Evolutionary conservation across 2,888 invertebrate genomes (phyloP).

Genomic region (Pseudococcus viburni): DNA sequence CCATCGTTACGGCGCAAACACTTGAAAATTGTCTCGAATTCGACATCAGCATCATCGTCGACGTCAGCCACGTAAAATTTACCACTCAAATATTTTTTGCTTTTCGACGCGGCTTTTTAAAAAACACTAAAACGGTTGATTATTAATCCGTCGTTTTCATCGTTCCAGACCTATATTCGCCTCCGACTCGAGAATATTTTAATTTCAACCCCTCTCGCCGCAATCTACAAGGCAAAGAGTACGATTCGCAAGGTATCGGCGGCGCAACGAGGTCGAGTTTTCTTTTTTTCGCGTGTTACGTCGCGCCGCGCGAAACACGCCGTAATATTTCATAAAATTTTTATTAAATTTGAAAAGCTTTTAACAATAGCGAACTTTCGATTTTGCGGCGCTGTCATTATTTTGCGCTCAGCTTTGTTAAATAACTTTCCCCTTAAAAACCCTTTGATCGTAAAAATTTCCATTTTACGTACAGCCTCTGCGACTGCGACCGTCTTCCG

Average conservation of each 20-base stretch:
- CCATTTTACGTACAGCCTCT: slow-evolving; percentile 29
- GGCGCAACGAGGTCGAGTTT: background rate
- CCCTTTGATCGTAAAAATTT: slow-evolving; percentile 55
- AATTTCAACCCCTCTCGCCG: background rate
- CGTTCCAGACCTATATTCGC: slow-evolving; percentile 27
- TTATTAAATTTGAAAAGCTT: slow-evolving; percentile 65
- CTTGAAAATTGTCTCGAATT: slow-evolving; percentile 1
- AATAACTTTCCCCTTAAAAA: slow-evolving; percentile 60
- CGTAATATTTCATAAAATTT: slow-evolving; percentile 61
- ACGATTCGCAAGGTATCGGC: background rate
- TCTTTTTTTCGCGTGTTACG: background rate
- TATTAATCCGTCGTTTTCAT: slow-evolving; percentile 46
- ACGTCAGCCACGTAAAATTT: background rate
- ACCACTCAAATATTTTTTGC: background rate
- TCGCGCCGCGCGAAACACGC: background rate
- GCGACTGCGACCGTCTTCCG: background rate
- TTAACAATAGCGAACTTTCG: slow-evolving; percentile 60
- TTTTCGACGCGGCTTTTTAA: background rate
- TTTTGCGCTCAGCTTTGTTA: slow-evolving; percentile 62
- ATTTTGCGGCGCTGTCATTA: slow-evolving; percentile 57
- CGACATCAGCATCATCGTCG: background rate
- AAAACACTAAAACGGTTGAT: slow-evolving; percentile 42
- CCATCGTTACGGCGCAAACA: background rate
- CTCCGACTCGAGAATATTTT: slow-evolving; percentile 41
- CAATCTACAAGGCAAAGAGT: background rate